Conservation (phyloP, 2,113 vertebrate species). For the Phalacrocorax carbo region DNA sequence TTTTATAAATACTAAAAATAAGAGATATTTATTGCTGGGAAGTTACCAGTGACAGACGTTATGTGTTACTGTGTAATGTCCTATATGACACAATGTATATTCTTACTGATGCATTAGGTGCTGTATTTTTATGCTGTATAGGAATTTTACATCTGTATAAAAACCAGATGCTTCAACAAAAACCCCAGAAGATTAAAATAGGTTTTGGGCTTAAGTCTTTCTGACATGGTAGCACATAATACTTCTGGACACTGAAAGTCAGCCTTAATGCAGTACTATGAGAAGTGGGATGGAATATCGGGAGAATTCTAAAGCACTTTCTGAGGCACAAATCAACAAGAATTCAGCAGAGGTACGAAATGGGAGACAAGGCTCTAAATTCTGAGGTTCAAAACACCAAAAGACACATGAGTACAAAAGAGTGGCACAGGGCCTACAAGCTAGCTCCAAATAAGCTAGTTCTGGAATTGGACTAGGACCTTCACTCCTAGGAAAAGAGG, state of each 20-base stretch:
- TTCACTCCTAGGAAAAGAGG: neutral
- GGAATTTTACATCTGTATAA: neutral
- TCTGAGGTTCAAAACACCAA: neutral
- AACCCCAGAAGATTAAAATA: neutral
- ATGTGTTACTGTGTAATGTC: neutral
- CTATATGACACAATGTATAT: neutral
- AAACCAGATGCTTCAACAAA: neutral
- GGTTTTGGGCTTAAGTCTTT: neutral
- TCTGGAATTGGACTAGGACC: neutral
- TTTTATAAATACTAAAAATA: neutral
- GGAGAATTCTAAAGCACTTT: neutral
- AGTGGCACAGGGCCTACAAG: neutral
- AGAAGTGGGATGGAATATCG: neutral
- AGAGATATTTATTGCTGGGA: neutral
- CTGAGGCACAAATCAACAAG: neutral
- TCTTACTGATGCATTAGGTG: neutral
- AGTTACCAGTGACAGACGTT: neutral
- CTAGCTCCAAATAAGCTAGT: neutral
- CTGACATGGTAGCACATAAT: neutral
- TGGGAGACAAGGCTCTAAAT: neutral
- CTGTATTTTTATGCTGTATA: neutral
- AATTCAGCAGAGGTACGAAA: neutral
- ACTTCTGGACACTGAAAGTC: neutral
- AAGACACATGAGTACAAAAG: neutral
- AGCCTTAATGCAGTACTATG: neutral